These are phyloP conservation scores for Silurus aristotelis DNA, from an alignment of 2,797 vertebrate genomes.

Conservation along the genomic window DNA sequence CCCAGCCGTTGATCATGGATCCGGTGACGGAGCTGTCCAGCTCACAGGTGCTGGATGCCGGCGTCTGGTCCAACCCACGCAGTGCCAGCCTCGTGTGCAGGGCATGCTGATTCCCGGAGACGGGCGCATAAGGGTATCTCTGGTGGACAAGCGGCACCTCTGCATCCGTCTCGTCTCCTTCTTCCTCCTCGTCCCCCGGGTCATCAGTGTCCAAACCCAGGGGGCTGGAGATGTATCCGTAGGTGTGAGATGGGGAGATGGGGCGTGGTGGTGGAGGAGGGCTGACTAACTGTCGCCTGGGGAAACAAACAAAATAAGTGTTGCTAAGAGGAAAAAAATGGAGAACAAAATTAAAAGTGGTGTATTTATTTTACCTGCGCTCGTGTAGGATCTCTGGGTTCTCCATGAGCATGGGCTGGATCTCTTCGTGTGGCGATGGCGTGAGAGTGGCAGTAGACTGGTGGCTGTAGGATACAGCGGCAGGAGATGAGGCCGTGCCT, in stretches of 20 bases:
- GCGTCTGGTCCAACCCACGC: slow-evolving; percentile 93
- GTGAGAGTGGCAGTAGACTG: slow-evolving; percentile 98
- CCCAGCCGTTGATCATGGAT: slow-evolving; percentile 99
- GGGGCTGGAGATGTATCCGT: slow-evolving; percentile 93
- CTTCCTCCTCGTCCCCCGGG: slow-evolving; percentile 89
- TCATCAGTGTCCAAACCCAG: slow-evolving; percentile 92
- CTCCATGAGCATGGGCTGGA: slow-evolving; percentile 94
- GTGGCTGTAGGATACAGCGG: slow-evolving; percentile 95
- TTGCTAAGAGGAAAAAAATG: background rate
- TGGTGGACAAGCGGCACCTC: slow-evolving; percentile 90
- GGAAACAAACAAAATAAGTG: slow-evolving; percentile 4
- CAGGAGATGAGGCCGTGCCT: slow-evolving; percentile 94
- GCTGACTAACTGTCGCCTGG: slow-evolving; percentile 87
- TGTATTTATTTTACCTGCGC: slow-evolving; percentile 76
- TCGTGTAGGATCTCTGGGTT: slow-evolving; percentile 83
- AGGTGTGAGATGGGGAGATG: slow-evolving; percentile 92
- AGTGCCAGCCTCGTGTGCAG: slow-evolving; percentile 86
- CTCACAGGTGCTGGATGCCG: slow-evolving; percentile 95
- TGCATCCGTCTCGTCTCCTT: slow-evolving; percentile 88
- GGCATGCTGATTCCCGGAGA: slow-evolving; percentile 71
- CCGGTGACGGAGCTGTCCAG: slow-evolving; percentile 97
- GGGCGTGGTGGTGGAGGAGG: slow-evolving; percentile 88
- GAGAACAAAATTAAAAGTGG: background rate
- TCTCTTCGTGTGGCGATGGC: slow-evolving; percentile 95
- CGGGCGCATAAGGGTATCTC: slow-evolving; percentile 43